Evolutionary conservation across 1,140 invertebrate species (phyloP).

Genomic region (Myzus persicae): DNA sequence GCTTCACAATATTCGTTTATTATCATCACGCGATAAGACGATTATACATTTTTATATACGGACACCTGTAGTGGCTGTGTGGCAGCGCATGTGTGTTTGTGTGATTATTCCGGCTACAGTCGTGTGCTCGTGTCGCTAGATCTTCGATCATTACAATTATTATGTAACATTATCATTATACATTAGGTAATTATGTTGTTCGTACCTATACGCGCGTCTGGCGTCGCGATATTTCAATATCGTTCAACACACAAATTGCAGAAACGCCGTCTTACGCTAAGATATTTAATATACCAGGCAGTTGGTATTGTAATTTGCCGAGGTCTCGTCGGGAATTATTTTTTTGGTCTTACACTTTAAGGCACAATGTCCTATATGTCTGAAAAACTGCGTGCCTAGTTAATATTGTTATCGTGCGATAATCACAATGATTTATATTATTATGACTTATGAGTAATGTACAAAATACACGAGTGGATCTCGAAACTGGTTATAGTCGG

Average conservation of each 20-base stretch:
- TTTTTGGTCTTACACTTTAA: background rate
- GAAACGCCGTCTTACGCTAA: background rate
- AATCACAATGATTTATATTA: background rate
- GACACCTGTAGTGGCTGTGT: background rate
- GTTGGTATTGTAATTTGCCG: background rate
- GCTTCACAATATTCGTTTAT: background rate
- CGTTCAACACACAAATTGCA: background rate
- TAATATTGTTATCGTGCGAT: background rate
- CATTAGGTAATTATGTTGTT: background rate
- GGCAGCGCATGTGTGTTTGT: background rate
- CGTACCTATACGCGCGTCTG: too few relatives aligned
- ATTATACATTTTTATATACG: background rate
- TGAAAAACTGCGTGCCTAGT: too few relatives aligned
- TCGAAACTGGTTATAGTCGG: background rate
- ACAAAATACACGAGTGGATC: background rate
- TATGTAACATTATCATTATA: background rate
- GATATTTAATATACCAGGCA: background rate
- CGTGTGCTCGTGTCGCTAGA: background rate
- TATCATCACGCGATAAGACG: slow-evolving; percentile 11
- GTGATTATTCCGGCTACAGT: background rate
- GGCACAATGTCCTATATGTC: background rate
- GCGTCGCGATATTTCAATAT: background rate
- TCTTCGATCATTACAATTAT: background rate
- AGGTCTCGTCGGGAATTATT: background rate
- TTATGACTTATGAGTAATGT: background rate